Evolutionary conservation across 2,797 vertebrate genomes (phyloP).

Genomic region (Siniperca obscura): DNA sequence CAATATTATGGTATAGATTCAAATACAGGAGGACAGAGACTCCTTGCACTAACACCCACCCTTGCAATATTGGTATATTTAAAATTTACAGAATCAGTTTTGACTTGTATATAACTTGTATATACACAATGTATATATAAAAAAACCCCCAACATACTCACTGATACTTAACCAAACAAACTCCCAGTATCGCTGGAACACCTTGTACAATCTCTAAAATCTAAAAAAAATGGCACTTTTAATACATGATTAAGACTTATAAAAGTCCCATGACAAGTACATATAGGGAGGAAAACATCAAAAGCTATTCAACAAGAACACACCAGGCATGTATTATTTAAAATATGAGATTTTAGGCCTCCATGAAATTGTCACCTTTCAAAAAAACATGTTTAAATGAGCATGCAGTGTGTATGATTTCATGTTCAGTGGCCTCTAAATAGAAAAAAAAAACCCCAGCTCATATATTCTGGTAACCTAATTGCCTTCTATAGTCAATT

Average conservation of each 20-base stretch:
- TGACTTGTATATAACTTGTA: too few relatives aligned
- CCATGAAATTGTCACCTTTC: neutral
- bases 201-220: neutral
- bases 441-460: neutral
- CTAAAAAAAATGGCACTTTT: neutral
- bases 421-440: constrained; percentile 13
- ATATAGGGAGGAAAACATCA: neutral
- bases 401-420: neutral
- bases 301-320: neutral
- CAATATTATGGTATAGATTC: neutral
- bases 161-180: neutral
- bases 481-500: constrained; percentile 57
- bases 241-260: neutral
- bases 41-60: neutral
- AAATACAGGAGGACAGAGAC: neutral
- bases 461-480: constrained; percentile 42
- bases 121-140: too few relatives aligned
- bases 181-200: neutral
- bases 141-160: neutral
- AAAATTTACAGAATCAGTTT: too few relatives aligned
- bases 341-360: neutral
- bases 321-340: neutral
- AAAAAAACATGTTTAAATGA: neutral
- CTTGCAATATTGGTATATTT: neutral
- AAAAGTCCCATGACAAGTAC: neutral